Conservation (phyloP, 92 coral and sea anemone species). For the Palythoa grandis region DNA sequence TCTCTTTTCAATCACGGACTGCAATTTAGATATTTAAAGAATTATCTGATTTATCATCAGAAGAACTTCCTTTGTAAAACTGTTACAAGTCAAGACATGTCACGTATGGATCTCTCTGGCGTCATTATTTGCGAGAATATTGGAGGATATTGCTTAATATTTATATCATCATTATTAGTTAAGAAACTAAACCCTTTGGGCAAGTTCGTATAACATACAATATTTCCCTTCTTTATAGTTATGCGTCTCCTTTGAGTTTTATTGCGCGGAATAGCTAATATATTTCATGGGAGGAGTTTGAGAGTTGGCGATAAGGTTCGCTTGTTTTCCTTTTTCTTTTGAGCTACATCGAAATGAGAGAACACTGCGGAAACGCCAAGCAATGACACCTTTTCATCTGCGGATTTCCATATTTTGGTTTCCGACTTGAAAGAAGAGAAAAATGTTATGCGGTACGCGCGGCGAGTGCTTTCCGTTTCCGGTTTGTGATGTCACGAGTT, state of each 20-base stretch:
- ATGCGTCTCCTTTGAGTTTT: neutral
- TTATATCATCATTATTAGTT: neutral
- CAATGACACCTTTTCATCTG: constrained; percentile 14
- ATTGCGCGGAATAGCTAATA: neutral
- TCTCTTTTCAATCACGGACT: neutral
- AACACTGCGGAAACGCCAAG: constrained; percentile 35
- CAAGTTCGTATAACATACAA: neutral
- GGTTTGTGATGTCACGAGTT: constrained; percentile 40
- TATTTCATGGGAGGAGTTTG: constrained; percentile 14
- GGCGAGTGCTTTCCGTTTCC: constrained; percentile 40
- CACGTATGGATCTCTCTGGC: neutral
- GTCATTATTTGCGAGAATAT: neutral
- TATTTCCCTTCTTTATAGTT: neutral
- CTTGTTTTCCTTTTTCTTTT: neutral
- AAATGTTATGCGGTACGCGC: constrained; percentile 15
- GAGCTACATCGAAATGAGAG: neutral
- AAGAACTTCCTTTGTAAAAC: neutral
- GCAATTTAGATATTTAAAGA: neutral
- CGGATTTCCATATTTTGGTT: constrained; percentile 34
- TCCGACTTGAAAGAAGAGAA: constrained; percentile 26
- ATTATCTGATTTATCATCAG: neutral
- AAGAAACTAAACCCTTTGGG: neutral
- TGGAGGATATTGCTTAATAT: neutral
- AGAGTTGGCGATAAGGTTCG: neutral
- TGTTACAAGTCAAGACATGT: neutral